phyloP scores from a whole-genome alignment of 2,113 vertebrate species.

The Andinoacara biseriatus region DNA sequence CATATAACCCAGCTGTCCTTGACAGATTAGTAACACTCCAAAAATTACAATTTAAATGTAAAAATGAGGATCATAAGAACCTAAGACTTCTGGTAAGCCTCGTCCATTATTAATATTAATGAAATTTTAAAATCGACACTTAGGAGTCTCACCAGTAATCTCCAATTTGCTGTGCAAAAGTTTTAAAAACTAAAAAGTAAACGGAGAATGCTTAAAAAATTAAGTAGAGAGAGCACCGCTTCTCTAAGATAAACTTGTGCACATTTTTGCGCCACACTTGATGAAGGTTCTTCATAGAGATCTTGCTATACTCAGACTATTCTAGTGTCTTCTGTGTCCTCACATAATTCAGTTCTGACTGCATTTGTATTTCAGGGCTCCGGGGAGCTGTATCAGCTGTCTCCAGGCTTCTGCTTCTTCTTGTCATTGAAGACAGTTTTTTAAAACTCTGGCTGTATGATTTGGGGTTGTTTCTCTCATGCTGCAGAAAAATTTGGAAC shows the following conservation, averaged over 20 bases:
- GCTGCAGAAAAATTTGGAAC: not conserved
- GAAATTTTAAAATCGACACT: not conserved
- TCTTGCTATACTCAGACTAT: not conserved
- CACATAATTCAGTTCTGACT: not conserved
- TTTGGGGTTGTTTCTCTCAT: not conserved
- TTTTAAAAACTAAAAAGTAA: not conserved
- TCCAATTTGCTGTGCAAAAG: constrained; percentile 3
- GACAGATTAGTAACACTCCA: constrained; percentile 1
- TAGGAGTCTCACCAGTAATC: not conserved
- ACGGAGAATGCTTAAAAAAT: too few species aligned
- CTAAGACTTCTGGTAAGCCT: not conserved
- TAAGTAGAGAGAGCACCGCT: not conserved
- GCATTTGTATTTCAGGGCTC: not conserved
- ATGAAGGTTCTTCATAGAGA: not conserved
- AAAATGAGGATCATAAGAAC: not conserved
- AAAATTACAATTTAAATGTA: constrained; percentile 7
- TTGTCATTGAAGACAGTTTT: not conserved
- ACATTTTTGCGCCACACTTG: not conserved
- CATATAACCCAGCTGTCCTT: not conserved
- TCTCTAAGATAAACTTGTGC: not conserved
- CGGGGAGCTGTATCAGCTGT: not conserved
- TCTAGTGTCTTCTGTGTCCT: not conserved
- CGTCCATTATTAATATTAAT: not conserved
- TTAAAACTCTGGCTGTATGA: not conserved
- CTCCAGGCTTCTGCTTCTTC: not conserved